Conservation (phyloP, 2,888 invertebrate species). For the Limenitis arthemis region DNA sequence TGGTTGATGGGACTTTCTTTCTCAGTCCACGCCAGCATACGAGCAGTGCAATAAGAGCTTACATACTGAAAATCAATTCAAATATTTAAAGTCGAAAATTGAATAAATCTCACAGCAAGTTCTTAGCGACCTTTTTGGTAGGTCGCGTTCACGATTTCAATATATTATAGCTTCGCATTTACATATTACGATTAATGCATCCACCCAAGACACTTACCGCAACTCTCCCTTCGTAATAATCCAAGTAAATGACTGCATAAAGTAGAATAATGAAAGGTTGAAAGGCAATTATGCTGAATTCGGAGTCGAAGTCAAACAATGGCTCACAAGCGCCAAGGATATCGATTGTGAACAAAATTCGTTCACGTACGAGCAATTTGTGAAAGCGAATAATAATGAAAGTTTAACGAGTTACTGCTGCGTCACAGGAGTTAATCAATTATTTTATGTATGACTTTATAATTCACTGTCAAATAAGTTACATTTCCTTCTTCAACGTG, state of each 20-base stretch:
- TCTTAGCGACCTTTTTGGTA: conserved; percentile 35
- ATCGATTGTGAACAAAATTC: conserved; percentile 67
- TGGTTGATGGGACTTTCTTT: conserved; percentile 98
- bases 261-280: conserved; percentile 71
- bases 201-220: conserved; percentile 64
- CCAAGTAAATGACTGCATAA: conserved; percentile 71
- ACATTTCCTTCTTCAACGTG: conserved; percentile 19
- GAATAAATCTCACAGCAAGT: neutral
- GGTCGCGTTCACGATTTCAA: conserved; percentile 56
- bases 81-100: neutral
- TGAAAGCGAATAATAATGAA: conserved; percentile 65
- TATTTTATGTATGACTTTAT: conserved; percentile 42
- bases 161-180: conserved; percentile 65
- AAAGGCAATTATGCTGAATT: conserved; percentile 72
- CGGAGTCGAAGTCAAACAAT: conserved; percentile 70
- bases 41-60: conserved; percentile 70
- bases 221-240: conserved; percentile 68
- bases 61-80: neutral
- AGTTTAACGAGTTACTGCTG: conserved; percentile 62
- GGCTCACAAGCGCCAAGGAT: conserved; percentile 52
- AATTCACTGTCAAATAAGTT: conserved; percentile 35
- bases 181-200: conserved; percentile 70
- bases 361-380: conserved; percentile 68
- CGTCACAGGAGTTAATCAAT: conserved; percentile 56
- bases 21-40: conserved; percentile 94